phyloP scores from a whole-genome alignment of 2,113 vertebrate species.

The Plecturocebus donacophilus region DNA sequence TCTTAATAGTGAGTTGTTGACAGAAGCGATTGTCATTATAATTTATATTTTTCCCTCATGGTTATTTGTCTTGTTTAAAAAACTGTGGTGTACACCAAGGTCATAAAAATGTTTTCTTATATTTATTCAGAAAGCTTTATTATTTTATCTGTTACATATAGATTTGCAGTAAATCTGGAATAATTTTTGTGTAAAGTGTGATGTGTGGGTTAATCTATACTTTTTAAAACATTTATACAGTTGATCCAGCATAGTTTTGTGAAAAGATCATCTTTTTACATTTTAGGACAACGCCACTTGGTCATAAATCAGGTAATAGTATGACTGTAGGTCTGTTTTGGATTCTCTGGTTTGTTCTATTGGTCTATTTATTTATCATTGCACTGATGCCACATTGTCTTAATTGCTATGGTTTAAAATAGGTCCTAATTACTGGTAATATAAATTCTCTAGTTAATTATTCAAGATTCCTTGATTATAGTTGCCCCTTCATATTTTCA shows the following conservation, averaged over 20 bases:
- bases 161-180: neutral
- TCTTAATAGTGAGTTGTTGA: neutral
- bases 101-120: neutral
- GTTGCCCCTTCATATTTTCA: neutral
- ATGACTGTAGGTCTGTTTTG: neutral
- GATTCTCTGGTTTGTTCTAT: neutral
- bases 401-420: neutral
- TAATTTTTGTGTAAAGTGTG: neutral
- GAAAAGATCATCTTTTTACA: neutral
- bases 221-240: neutral
- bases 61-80: neutral
- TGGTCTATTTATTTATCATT: neutral
- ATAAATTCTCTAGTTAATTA: neutral
- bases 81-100: neutral
- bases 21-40: neutral
- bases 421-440: neutral
- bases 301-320: neutral
- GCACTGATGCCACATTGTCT: neutral
- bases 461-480: neutral
- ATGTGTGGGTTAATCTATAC: neutral
- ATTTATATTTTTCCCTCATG: neutral
- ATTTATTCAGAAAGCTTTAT: neutral
- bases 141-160: neutral
- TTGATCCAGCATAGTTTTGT: neutral
- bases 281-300: neutral